Evolutionary conservation across 2,888 invertebrate species (phyloP), one percentile per base, ranked within the genome.

Genomic region (Thyatira batis): DNA sequence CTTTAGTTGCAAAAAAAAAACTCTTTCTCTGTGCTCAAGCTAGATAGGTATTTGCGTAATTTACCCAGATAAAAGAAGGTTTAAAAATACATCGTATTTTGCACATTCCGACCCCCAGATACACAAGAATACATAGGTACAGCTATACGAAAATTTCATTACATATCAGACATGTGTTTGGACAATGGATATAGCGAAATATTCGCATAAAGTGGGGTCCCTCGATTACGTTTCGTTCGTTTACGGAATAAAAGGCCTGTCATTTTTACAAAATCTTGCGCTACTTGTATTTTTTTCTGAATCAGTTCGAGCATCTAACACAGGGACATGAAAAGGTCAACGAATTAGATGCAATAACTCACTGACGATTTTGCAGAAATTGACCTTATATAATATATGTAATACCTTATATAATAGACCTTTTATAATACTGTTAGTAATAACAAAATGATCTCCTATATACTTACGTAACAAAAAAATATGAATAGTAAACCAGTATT

Each of bases 1-100:
- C 78, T 82, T 81, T 77, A 77, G 77, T 72, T 71, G 73, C 71
- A 66, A 71, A 76, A 80, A 76, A 80, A 78, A 66, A 63, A 74
- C 73, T 70, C 60, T 70, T 60, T 71, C 57, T 63, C 66, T 57
- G 60, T 59, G 60, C 55, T 39, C 65, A 59, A 61, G n/a, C n/a
- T n/a, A n/a, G n/a, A n/a, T n/a, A 23, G 23, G 23, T 23, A 23
- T 3, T 6, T 23, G 23, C 23, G 23, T 57, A 61, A 67, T 57
- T 65, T 59, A 54, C 54, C 58, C 49, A 48, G 46, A 52, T 54
- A 53, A 57, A 67, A 70, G 61, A 62, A 62, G 55, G 56, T 54
- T 45, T 45, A 48, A 54, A 54, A 55, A 53, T 55, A 51, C 50
- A 30, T 20, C 20, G 13, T 46, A 25, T 27, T 17, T 44, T 13